phyloP scores from a whole-genome alignment of 1,140 invertebrate species.

The Apis cerana region DNA sequence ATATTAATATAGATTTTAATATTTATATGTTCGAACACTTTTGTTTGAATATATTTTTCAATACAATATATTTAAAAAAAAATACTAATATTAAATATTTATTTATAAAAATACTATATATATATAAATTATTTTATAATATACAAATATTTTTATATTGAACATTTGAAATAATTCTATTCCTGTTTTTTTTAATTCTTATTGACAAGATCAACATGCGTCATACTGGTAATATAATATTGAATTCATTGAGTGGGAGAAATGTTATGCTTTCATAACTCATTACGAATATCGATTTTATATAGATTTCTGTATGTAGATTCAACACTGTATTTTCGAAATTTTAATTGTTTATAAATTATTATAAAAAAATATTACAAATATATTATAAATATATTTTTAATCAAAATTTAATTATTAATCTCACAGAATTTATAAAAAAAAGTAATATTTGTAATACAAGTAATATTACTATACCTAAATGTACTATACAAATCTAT shows the following conservation, averaged over 20 bases:
- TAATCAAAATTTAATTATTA: neutral
- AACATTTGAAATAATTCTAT: constrained; percentile 18
- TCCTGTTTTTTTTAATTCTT: neutral
- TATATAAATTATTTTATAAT: neutral
- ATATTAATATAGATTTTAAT: neutral
- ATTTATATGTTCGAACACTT: neutral
- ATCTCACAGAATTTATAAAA: neutral
- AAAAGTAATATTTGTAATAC: neutral
- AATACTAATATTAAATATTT: neutral
- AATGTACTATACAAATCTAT: neutral
- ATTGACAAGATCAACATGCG: constrained; percentile 33
- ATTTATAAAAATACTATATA: neutral
- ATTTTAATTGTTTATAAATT: neutral
- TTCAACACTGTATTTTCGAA: neutral
- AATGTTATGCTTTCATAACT: constrained; percentile 12
- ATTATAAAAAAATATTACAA: neutral
- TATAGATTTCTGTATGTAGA: neutral
- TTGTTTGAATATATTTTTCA: neutral
- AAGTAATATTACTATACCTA: neutral
- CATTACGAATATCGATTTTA: constrained; percentile 11
- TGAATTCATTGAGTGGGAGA: constrained; percentile 34
- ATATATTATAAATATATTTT: neutral
- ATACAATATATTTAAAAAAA: neutral
- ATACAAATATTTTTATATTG: constrained; percentile 14
- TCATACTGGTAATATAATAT: constrained; percentile 42